Conservation (phyloP, 2,113 vertebrate species). For the Salvelinus alpinus region DNA sequence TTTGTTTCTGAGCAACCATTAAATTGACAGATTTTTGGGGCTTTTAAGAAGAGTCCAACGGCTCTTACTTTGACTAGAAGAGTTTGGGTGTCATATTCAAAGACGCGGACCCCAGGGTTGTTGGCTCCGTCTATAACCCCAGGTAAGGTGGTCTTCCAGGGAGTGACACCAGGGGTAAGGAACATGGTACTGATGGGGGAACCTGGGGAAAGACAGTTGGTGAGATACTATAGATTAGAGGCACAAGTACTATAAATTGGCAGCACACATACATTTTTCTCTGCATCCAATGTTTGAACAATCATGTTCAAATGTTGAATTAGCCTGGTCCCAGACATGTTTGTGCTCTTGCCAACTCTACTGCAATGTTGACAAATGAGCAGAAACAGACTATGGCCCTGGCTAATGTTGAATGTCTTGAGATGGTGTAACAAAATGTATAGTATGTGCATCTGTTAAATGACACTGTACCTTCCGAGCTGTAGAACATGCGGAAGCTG, state of each 20-base stretch:
- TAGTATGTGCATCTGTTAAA: background rate
- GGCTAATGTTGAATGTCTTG: no score
- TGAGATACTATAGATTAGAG: background rate
- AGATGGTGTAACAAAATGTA: no score
- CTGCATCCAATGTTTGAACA: no score
- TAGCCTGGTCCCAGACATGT: no score
- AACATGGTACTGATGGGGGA: slow-evolving; percentile 85
- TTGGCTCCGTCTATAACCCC: slow-evolving; percentile 90
- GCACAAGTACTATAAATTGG: no score
- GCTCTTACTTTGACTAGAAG: slow-evolving; percentile 82
- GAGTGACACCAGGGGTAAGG: slow-evolving; percentile 88
- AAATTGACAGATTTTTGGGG: background rate
- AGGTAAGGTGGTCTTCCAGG: slow-evolving; percentile 92
- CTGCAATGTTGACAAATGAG: background rate
- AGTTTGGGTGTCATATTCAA: slow-evolving; percentile 82
- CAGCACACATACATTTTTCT: no score
- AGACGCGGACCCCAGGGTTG: slow-evolving; percentile 90
- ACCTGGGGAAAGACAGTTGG: slow-evolving; percentile 58
- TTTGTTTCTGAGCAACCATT: background rate
- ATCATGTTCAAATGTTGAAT: no score
- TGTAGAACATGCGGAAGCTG: slow-evolving; percentile 91
- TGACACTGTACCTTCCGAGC: slow-evolving; percentile 67
- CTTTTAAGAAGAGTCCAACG: background rate
- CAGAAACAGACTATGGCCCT: background rate
- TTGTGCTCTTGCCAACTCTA: no score